Evolutionary conservation across 2,113 vertebrate genomes (phyloP).

Genomic region (Colistium nudipinnis): DNA sequence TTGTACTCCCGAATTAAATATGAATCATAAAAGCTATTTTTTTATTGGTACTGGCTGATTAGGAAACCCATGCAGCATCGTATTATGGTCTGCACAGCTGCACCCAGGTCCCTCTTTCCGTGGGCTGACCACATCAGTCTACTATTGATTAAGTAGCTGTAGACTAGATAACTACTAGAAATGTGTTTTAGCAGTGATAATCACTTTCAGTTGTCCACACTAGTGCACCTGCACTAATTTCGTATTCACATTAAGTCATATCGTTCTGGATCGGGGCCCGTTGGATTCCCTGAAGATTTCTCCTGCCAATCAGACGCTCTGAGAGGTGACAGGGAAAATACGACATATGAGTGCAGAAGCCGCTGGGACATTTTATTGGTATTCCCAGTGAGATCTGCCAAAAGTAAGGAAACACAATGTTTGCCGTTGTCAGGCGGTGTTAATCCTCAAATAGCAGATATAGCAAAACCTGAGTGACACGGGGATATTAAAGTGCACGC

Average conservation of each 20-base stretch:
- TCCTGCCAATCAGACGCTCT: background rate
- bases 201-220: background rate
- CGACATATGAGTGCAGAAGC: constrained; percentile 4
- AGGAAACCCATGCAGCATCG: no score
- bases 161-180: no score
- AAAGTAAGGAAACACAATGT: constrained; percentile 69
- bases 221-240: background rate
- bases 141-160: no score
- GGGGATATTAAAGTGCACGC: constrained; percentile 53
- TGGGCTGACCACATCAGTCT: no score
- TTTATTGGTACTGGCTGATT: no score
- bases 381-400: constrained; percentile 52
- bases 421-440: constrained; percentile 66
- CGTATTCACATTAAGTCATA: background rate
- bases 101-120: no score
- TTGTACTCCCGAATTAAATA: no score
- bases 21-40: no score
- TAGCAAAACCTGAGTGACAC: constrained; percentile 64
- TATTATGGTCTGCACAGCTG: no score
- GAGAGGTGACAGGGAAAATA: constrained; percentile 10
- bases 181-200: background rate
- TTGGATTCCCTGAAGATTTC: background rate
- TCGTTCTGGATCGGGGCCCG: background rate
- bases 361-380: constrained; percentile 30
- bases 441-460: constrained; percentile 70